Base-by-base conservation (phyloP, 1,140 invertebrate genomes). In the Drosophila grimshawi region DNA sequence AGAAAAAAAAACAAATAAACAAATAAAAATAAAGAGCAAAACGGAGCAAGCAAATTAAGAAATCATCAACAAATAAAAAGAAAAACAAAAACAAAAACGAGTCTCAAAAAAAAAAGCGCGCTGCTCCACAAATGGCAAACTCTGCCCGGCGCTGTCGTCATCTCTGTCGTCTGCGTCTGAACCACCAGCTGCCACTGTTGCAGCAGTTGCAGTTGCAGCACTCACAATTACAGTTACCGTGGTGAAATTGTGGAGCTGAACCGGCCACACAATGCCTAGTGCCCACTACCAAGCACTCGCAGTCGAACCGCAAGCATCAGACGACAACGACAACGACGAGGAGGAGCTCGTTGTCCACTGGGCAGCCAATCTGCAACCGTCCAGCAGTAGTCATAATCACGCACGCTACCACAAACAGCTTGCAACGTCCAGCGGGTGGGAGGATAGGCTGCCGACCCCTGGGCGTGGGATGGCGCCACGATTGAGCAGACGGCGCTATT, bases 211-310 rank as follows among this genome's bases (percentile, higher is more conserved):
- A 65, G 63, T 37, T 41, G 62, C 32, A 51, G 51, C 46, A 39
- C 43, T 51, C 33, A 52, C 51, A 19, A 11, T 6, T 10, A 39
- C 19, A 19, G 32, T 2, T 7, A 32, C 39, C 43, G 53, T 43
- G 39, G 10, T 43, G 39, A 43, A 43, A 27, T 49, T 30, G 6
- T 19, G 5, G 5, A 41, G 11, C 55, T 51, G 46, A 37, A 19
- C 55, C 51, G 48, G 45, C 45, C 37, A 49, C 49, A 81, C 53
- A 71, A 90, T 90, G 86, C 78, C 86, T 53, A 90, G 82, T 72
- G 86, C 86, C 62, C 80, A 86, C 30, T 90, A 90, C 33, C 77
- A 80, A 67, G 71, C 86, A 68, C 81, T 89, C 46, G 75, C 56
- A 57, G 39, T 86, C 43, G 57, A 55, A 49, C 48, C 49, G 35